Evolutionary conservation across 2,888 invertebrate genomes (phyloP).

Genomic region (Andrena minutula): DNA sequence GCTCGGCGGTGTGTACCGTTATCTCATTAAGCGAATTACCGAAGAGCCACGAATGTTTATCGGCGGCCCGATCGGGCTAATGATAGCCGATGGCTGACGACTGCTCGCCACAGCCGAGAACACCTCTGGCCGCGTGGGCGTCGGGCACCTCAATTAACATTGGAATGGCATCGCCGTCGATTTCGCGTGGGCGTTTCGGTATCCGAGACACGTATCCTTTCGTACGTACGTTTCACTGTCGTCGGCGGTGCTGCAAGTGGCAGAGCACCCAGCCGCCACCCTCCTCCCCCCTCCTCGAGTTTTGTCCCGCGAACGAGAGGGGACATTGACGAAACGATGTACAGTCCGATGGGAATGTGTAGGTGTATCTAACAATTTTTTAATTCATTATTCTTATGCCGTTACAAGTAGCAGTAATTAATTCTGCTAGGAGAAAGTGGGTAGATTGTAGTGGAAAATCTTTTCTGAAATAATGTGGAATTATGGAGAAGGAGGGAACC

Average conservation of each 20-base stretch:
- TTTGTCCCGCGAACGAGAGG: slow-evolving; percentile 35
- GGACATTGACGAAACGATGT: neutral
- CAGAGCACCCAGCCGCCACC: slow-evolving; percentile 25
- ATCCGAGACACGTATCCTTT: slow-evolving; percentile 71
- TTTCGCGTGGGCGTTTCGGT: slow-evolving; percentile 68
- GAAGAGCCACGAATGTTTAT: slow-evolving; percentile 61
- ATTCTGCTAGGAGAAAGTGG: too few relatives aligned
- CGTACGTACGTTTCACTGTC: slow-evolving; percentile 67
- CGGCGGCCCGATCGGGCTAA: slow-evolving; percentile 66
- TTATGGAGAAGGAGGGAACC: too few relatives aligned
- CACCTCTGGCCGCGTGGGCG: slow-evolving; percentile 67
- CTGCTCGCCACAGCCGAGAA: slow-evolving; percentile 55
- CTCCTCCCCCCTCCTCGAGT: neutral
- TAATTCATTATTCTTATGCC: neutral
- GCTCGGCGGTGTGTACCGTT: slow-evolving; percentile 51
- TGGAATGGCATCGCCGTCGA: slow-evolving; percentile 75
- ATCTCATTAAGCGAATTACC: slow-evolving; percentile 65
- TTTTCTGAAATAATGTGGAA: neutral
- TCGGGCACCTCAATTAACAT: slow-evolving; percentile 76
- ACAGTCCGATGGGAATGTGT: neutral
- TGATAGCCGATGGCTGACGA: slow-evolving; percentile 64
- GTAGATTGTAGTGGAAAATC: neutral
- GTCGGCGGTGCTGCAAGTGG: slow-evolving; percentile 65
- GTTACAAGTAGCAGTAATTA: neutral
- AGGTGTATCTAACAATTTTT: neutral